Evolutionary conservation across 2,888 invertebrate genomes (phyloP).

Genomic region (Sinentomon sp.): DNA sequence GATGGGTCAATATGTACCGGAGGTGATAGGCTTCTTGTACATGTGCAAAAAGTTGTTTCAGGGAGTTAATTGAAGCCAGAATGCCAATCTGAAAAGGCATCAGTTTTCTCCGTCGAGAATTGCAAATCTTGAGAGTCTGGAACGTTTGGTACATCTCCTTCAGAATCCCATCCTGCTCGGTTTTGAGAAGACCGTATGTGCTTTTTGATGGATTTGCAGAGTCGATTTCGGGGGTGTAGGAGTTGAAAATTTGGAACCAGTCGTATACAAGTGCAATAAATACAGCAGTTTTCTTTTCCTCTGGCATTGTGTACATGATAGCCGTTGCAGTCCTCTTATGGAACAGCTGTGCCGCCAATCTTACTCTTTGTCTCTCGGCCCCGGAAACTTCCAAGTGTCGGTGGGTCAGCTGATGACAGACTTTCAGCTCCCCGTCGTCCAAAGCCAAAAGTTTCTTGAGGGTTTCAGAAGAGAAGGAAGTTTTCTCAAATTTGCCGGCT

Average conservation of each 20-base stretch:
- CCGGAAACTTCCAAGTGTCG: constrained; percentile 4
- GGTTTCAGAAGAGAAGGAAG: no score
- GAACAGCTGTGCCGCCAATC: constrained; percentile 7
- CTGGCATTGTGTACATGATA: not conserved
- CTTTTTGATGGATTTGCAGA: no score
- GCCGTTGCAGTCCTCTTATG: constrained; percentile 6
- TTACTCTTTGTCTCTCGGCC: constrained; percentile 7
- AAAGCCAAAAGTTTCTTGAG: constrained; percentile 2
- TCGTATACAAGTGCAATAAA: constrained; percentile 9
- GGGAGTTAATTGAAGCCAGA: no score
- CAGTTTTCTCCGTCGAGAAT: no score
- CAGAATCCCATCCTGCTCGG: no score
- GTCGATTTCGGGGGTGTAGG: not conserved
- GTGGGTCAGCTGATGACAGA: constrained; percentile 3
- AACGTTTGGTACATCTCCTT: no score
- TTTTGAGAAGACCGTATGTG: no score
- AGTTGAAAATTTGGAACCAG: constrained; percentile 10
- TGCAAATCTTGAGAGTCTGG: no score
- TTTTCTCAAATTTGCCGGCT: constrained; percentile 1
- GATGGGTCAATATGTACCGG: no score
- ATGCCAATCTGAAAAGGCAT: no score
- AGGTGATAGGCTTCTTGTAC: no score
- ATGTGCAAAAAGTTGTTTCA: no score
- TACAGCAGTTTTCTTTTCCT: not conserved
- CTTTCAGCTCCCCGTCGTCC: constrained; percentile 6